Evolutionary conservation across 2,888 invertebrate species (phyloP).

Genomic region (Onchidella celtica): DNA sequence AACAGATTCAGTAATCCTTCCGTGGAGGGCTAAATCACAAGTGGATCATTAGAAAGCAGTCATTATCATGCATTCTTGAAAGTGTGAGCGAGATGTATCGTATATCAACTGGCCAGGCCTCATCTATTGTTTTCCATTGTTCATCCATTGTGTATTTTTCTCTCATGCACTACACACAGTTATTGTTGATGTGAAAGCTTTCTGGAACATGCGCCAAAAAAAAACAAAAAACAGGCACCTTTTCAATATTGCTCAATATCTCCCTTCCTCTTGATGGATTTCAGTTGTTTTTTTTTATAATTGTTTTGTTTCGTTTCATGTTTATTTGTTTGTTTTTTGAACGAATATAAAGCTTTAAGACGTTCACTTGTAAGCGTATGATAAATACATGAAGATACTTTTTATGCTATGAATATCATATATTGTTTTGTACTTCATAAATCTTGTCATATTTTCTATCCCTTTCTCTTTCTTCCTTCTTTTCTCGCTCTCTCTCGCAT

Average conservation of each 20-base stretch:
- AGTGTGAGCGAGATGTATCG: too few relatives aligned
- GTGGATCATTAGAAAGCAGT: too few relatives aligned
- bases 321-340: too few relatives aligned
- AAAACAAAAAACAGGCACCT: conserved; percentile 13
- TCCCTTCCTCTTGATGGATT: conserved; percentile 3
- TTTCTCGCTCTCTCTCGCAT: neutral
- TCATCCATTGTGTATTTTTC: too few relatives aligned
- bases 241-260: conserved; percentile 40
- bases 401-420: neutral
- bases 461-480: neutral
- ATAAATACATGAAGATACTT: conserved; percentile 1
- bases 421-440: neutral
- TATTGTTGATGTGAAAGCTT: conserved; percentile 4
- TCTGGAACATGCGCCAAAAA: conserved; percentile 1
- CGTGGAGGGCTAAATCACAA: too few relatives aligned
- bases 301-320: too few relatives aligned
- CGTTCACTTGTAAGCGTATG: neutral
- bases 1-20: too few relatives aligned
- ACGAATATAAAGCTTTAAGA: conserved; percentile 23
- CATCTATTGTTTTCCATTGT: too few relatives aligned
- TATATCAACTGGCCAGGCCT: too few relatives aligned
- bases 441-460: neutral
- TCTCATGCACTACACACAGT: too few relatives aligned
- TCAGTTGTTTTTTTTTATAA: neutral
- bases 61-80: too few relatives aligned